These are phyloP conservation scores for Plectropomus leopardus DNA, from an alignment of 2,113 vertebrate genomes.

Conservation along the genomic window DNA sequence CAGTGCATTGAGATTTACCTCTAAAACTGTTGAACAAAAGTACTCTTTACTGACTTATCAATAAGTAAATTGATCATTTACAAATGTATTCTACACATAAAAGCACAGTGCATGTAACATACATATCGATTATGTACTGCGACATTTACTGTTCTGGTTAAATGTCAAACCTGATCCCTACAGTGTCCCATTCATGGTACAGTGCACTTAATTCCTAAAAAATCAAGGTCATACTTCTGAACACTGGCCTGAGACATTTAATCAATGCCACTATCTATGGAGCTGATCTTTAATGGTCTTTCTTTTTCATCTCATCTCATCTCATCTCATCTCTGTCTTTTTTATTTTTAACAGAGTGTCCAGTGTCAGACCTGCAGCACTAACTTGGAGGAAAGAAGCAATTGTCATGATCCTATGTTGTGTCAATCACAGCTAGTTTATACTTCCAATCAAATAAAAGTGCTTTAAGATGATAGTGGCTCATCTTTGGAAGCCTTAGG, in stretches of 20 bases:
- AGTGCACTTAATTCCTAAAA: constrained; percentile 45
- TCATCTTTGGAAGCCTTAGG: not conserved
- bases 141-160: constrained; percentile 15
- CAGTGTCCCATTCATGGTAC: not conserved
- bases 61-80: not conserved
- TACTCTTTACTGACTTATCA: not conserved
- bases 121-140: not conserved
- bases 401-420: not conserved
- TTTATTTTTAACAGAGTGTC: constrained; percentile 5
- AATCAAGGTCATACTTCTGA: constrained; percentile 60
- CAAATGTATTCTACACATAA: not conserved
- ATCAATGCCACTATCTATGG: constrained; percentile 64
- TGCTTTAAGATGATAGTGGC: not conserved
- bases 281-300: constrained; percentile 59
- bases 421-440: constrained; percentile 6
- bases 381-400: constrained; percentile 1
- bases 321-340: constrained; percentile 4
- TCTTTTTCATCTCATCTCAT: constrained; percentile 17
- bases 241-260: constrained; percentile 52
- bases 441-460: not conserved
- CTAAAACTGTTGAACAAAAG: constrained; percentile 10
- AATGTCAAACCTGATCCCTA: constrained; percentile 16
- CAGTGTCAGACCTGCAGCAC: not conserved
- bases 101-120: not conserved
- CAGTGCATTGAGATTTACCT: constrained; percentile 5